Evolutionary conservation across 2,113 vertebrate species (phyloP), one percentile per base, ranked within the genome.

Genomic region (Nothobranchius kuhntae): DNA sequence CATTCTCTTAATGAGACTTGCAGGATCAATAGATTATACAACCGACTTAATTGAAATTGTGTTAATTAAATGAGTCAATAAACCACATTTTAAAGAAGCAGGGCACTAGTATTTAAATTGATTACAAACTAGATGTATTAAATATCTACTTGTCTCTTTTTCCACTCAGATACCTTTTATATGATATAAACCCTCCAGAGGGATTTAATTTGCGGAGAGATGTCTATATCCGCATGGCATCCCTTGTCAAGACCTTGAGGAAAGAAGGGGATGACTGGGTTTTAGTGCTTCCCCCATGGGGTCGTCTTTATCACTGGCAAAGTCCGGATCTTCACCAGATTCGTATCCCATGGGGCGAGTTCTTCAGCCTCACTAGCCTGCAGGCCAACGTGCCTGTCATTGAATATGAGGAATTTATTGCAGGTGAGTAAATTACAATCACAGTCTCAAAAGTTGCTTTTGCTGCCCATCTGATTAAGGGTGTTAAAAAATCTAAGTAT

Each of bases 121-220:
- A 30, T 30, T 30, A 30, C 30, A 30, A 30, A 30, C 30, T 30
- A 21, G 21, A 21, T 21, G 21, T 21, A 3, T 30, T 30, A 30
- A 30, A 40, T 56, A 35, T 9, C 17, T 24, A 11, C 21, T 12
- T 7, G 14, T 11, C 53, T 13, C 4, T 53, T 21, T 61, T 48
- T 0, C 2, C 1, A 67, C 15, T 38, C 79, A 99, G 97, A 26
- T 99, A 98, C 53, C 93, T 99, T 42, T 80, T 99, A 64, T 99
- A 99, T 0, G 98, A 99, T 0, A 96, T 99, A 53, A 99, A 99
- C 64, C 96, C 97, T 12, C 95, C 96, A 0, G 97, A 99, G 86
- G 98, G 97, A 30, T 99, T 99, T 79, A 99, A 99, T 88, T 93
- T 99, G 47, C 94, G 98, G n/a, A 89, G 98, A 73, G 98, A 99